Percentiles rank a stretch among this genome's conserved stretches.
Evolutionary conservation across 2,797 vertebrate species (phyloP).

Genomic region (Sebastes vulpes): DNA sequence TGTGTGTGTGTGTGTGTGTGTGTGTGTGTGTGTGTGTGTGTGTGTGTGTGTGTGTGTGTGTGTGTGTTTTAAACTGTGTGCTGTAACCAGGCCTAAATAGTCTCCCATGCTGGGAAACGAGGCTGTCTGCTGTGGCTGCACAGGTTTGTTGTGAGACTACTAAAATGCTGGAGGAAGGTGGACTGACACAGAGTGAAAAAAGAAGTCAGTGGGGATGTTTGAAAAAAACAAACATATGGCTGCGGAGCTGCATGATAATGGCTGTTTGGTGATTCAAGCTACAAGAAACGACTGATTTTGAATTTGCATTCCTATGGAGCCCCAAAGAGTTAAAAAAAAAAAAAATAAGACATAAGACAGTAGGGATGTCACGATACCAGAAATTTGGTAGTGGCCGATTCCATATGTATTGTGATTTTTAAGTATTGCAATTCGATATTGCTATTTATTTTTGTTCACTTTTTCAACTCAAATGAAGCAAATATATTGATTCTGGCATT

Average conservation of each 20-base stretch:
- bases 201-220: not conserved
- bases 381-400: too few species aligned
- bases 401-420: too few species aligned
- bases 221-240: not conserved
- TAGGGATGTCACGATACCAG: too few species aligned
- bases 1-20: too few species aligned
- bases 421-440: too few species aligned
- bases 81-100: conserved; percentile 11
- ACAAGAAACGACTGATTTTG: not conserved
- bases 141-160: conserved; percentile 16
- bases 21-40: not conserved
- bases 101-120: conserved; percentile 14
- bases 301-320: not conserved
- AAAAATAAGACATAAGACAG: not conserved
- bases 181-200: not conserved
- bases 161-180: not conserved
- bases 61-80: not conserved
- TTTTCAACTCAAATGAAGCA: too few species aligned
- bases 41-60: conserved; percentile 4
- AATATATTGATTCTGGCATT: too few species aligned
- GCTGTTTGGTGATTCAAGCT: not conserved
- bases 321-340: not conserved
- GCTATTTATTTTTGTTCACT: too few species aligned
- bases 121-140: conserved; percentile 3
- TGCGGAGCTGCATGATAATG: not conserved